These are phyloP conservation scores for Chrysopilus asiliformis DNA, from an alignment of 2,888 invertebrate species.

Conservation along the genomic window DNA sequence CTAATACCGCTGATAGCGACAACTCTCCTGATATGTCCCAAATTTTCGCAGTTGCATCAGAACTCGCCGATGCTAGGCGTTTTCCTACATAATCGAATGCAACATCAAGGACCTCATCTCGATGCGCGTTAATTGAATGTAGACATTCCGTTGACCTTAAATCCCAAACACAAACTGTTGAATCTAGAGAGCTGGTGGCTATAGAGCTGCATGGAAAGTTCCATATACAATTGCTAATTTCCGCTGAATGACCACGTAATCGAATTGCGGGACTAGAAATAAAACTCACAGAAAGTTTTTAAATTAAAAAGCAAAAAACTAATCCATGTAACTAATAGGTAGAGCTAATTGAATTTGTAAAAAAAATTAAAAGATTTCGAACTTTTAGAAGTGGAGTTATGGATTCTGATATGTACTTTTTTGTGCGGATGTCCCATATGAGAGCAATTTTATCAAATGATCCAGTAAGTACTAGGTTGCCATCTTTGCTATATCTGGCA, in stretches of 20 bases:
- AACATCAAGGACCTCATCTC: conserved; percentile 61
- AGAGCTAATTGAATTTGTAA: neutral
- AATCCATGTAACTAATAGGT: too few species aligned
- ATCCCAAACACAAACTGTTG: conserved; percentile 59
- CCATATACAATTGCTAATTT: conserved; percentile 55
- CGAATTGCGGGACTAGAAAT: too few species aligned
- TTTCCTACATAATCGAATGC: conserved; percentile 62
- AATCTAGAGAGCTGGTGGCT: conserved; percentile 57
- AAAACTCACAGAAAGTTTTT: too few species aligned
- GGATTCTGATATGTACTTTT: too few species aligned
- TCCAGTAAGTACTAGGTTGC: conserved; percentile 57
- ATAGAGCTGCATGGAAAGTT: conserved; percentile 52
- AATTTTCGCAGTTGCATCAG: conserved; percentile 59
- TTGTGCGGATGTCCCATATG: conserved; percentile 58
- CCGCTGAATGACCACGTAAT: conserved; percentile 50
- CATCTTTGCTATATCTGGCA: conserved; percentile 54
- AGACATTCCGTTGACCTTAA: conserved; percentile 42
- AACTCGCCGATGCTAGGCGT: conserved; percentile 58
- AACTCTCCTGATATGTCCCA: conserved; percentile 49
- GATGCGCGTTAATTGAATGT: conserved; percentile 46
- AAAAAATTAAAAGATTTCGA: too few species aligned
- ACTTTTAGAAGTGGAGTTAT: too few species aligned
- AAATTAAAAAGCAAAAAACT: conserved; percentile 25
- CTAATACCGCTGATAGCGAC: conserved; percentile 44
- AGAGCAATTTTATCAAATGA: conserved; percentile 66